These are phyloP conservation scores for Diorhabda carinulata DNA, from an alignment of 1,140 invertebrate species.

Conservation along the genomic window DNA sequence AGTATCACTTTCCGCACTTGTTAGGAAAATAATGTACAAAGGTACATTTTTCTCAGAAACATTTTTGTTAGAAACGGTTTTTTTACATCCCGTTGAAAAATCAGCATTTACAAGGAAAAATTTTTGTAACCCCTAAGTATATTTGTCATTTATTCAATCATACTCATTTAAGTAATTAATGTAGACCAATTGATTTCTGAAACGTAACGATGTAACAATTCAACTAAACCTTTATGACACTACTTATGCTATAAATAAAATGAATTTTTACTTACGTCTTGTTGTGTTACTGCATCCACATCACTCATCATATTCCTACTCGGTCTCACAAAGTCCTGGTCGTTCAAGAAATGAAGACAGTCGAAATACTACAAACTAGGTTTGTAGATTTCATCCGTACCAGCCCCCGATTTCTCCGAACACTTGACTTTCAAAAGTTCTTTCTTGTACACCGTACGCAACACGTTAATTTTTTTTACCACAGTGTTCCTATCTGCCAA, in stretches of 20 bases:
- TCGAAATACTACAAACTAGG: slow-evolving; percentile 14
- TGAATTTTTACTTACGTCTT: slow-evolving; percentile 7
- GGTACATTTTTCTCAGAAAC: slow-evolving; percentile 7
- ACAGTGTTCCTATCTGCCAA: slow-evolving; percentile 20
- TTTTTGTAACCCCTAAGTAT: no score
- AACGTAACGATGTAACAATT: no score
- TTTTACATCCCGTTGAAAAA: not conserved
- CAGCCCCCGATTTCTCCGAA: slow-evolving; percentile 14
- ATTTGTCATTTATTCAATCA: no score
- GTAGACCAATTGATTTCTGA: no score
- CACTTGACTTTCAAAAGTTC: slow-evolving; percentile 14
- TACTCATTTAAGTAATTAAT: no score
- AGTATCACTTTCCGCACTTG: no score
- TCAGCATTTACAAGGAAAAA: no score
- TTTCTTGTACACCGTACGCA: slow-evolving; percentile 19
- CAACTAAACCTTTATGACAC: no score
- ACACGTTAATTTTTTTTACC: slow-evolving; percentile 20
- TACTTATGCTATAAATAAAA: not conserved
- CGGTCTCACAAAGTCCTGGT: slow-evolving; percentile 4
- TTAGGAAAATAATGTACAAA: no score
- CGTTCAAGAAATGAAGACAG: not conserved
- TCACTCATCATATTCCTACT: not conserved
- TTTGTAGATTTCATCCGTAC: slow-evolving; percentile 18
- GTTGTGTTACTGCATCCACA: not conserved
- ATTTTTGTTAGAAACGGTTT: slow-evolving; percentile 13